Percentiles rank a stretch among this genome's conserved stretches.
Conservation (phyloP, 2,113 vertebrate species). For the Indicator indicator region DNA sequence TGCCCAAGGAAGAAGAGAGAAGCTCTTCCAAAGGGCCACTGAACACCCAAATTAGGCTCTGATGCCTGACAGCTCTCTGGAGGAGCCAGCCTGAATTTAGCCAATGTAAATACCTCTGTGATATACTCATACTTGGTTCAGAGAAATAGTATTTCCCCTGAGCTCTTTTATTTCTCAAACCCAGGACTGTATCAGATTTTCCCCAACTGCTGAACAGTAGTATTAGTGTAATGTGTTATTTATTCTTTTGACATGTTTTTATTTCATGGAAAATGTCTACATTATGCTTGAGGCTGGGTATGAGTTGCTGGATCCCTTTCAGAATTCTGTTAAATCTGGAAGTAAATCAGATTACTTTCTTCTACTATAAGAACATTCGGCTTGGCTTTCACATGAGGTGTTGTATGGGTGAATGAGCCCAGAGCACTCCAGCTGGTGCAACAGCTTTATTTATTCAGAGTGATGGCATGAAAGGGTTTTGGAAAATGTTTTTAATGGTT, state of each 20-base stretch:
- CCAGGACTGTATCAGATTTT: constrained; percentile 21
- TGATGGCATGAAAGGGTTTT: constrained; percentile 50
- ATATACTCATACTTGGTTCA: neutral
- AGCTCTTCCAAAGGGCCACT: neutral
- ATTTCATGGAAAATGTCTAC: neutral
- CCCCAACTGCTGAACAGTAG: neutral
- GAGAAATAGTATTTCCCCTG: neutral
- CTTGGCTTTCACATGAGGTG: constrained; percentile 58
- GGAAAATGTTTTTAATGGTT: constrained; percentile 53
- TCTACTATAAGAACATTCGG: constrained; percentile 28
- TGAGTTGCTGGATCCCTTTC: constrained; percentile 48
- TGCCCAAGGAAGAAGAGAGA: neutral
- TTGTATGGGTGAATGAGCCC: constrained; percentile 63
- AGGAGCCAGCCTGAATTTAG: neutral
- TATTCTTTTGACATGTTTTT: constrained; percentile 59
- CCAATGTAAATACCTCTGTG: neutral
- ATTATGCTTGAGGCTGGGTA: neutral
- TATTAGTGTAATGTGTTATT: constrained; percentile 35
- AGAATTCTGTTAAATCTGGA: constrained; percentile 63
- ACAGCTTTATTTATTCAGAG: constrained; percentile 68
- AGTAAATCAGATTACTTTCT: constrained; percentile 64
- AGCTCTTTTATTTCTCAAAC: constrained; percentile 21
- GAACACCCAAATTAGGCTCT: neutral
- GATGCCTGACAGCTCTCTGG: neutral
- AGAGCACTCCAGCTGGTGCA: constrained; percentile 67